Percentiles rank a stretch among this genome's conserved stretches.
phyloP scores from a whole-genome alignment of 2,888 invertebrate genomes.

The Sclerodermus sp. region DNA sequence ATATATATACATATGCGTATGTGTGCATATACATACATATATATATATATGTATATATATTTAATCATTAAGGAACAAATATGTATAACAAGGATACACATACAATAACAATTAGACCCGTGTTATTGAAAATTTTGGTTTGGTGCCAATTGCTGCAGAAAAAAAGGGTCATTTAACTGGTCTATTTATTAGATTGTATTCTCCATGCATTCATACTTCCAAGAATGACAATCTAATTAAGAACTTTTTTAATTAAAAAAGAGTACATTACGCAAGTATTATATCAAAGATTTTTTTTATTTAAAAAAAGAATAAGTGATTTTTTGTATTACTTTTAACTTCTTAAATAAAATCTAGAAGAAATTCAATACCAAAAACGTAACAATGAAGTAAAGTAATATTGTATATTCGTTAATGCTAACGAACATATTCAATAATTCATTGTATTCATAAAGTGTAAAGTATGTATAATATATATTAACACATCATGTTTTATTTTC shows the following conservation, averaged over 20 bases:
- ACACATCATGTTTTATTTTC: slow-evolving; percentile 2
- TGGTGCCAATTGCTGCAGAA: slow-evolving; percentile 15
- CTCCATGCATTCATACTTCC: slow-evolving; percentile 16
- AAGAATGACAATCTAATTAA: slow-evolving; percentile 21
- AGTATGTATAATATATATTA: slow-evolving; percentile 2
- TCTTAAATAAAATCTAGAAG: slow-evolving; percentile 20
- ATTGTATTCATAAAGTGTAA: slow-evolving; percentile 1
- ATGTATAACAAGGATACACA: slow-evolving; percentile 24
- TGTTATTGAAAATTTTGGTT: slow-evolving; percentile 20
- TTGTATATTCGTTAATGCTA: slow-evolving; percentile 15
- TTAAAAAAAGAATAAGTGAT: slow-evolving; percentile 17
- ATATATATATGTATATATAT: slow-evolving; percentile 11
- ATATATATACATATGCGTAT: slow-evolving; percentile 19
- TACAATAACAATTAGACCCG: slow-evolving; percentile 26
- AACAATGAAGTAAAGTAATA: slow-evolving; percentile 31
- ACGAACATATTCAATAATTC: slow-evolving; percentile 3
- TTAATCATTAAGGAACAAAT: slow-evolving; percentile 36
- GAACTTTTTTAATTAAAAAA: slow-evolving; percentile 17
- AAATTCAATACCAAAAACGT: slow-evolving; percentile 27
- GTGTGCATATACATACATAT: slow-evolving; percentile 35
- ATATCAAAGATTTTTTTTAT: slow-evolving; percentile 14
- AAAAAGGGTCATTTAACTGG: slow-evolving; percentile 16
- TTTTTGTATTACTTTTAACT: slow-evolving; percentile 26
- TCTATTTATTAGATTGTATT: slow-evolving; percentile 25
- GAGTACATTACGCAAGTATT: slow-evolving; percentile 15